Conservation (phyloP, 2,888 invertebrate species). For the Pristionchus fissidentatus region DNA sequence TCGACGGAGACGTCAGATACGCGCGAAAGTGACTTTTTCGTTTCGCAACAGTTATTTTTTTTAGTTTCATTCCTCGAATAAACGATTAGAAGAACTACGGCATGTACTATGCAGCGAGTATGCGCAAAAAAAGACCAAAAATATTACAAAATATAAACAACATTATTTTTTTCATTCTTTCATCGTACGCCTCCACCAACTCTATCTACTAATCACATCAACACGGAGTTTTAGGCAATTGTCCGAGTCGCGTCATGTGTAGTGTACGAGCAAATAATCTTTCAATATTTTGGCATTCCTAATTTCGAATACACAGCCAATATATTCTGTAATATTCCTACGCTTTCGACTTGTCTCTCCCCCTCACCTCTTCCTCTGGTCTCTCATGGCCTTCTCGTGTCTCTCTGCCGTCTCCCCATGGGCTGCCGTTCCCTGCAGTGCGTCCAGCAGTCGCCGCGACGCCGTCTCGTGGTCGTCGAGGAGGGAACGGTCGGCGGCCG, state of each 20-base stretch:
- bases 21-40: slow-evolving; percentile 1
- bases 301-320: not conserved
- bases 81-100: not conserved
- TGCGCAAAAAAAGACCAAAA: too few relatives aligned
- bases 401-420: slow-evolving; percentile 54
- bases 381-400: slow-evolving; percentile 51
- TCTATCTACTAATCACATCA: too few relatives aligned
- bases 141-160: too few relatives aligned
- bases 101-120: not conserved
- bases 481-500: slow-evolving; percentile 56
- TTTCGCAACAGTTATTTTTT: not conserved
- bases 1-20: slow-evolving; percentile 57
- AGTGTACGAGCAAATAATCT: too few relatives aligned
- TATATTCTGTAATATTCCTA: not conserved
- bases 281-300: not conserved
- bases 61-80: not conserved
- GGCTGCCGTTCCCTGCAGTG: slow-evolving; percentile 58
- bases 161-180: too few relatives aligned
- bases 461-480: slow-evolving; percentile 59
- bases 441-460: slow-evolving; percentile 53
- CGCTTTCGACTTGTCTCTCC: not conserved
- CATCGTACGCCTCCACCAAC: too few relatives aligned
- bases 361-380: slow-evolving; percentile 51
- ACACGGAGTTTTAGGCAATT: too few relatives aligned
- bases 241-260: too few relatives aligned